Evolutionary conservation across 1,140 invertebrate genomes (phyloP), one percentile per base, ranked within the genome.

Genomic region (Papilio polytes): DNA sequence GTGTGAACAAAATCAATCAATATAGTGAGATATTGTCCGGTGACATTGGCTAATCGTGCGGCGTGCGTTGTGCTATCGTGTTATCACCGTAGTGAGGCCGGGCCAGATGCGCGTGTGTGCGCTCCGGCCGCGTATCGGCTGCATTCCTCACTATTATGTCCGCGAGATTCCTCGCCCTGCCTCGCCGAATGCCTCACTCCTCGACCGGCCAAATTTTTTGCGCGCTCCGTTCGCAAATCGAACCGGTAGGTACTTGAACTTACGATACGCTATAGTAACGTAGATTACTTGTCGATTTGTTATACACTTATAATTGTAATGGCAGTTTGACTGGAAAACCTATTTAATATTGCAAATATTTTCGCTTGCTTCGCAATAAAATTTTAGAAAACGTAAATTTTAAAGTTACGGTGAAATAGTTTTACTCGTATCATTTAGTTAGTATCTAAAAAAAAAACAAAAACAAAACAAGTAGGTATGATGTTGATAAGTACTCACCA

Each of bases 201-300:
- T 80, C 85, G 89, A 92, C 91, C 92, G 90, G 91, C 93, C 89
- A 92, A 89, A 87, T 92, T 94, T 94, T 94, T 94, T 94, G 92
- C 89, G 86, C 85, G 83, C 82, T 87, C 84, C 80, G 86, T 85
- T 92, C 90, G 84, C 89, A 90, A 91, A 91, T 91, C 86, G 87
- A 93, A 92, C 93, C 92, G 90, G 92, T 94, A 91, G 85, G 88
- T 91, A 91, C 82, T 80, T 63, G 87, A 85, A 88, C 85, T 84
- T 86, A 83, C 81, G 82, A 83, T 86, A 85, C 81, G 59, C 82
- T 80, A 53, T 78, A 78, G 81, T 74, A 82, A 80, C 56, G 79
- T 59, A 72, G 81, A 10, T 26, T 59, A 26, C 18, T 56, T 20
- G 53, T 8, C n/a, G 18, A 56, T 56, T 78, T 78, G n/a, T 78